A percentile compares a stretch with the other conserved stretches of the same genome.
Conservation (phyloP, 2,888 invertebrate species). For the Margaritifera margaritifera region DNA sequence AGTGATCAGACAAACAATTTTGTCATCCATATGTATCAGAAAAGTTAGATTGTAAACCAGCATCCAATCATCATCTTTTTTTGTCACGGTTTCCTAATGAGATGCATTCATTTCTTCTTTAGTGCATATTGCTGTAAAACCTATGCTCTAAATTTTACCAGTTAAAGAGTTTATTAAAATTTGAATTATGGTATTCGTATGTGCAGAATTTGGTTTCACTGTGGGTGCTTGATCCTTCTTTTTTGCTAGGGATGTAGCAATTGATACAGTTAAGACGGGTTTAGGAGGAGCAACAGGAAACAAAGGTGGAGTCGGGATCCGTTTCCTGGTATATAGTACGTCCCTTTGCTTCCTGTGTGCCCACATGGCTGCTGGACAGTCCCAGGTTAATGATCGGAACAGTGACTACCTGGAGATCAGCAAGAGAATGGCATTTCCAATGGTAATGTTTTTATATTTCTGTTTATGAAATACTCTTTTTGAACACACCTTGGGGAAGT, state of each 20-base stretch:
- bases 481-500: not conserved
- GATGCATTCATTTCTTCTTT: no score
- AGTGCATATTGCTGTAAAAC: not conserved
- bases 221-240: not conserved
- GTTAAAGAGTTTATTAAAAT: not conserved
- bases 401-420: constrained; percentile 97
- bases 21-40: no score
- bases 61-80: no score
- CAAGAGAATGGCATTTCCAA: constrained; percentile 79
- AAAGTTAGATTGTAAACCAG: no score
- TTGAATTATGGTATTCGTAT: no score
- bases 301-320: constrained; percentile 95
- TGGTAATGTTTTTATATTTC: constrained; percentile 55
- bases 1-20: no score
- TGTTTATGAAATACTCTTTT: not conserved
- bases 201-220: no score
- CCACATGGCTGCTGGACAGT: constrained; percentile 99
- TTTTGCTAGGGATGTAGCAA: constrained; percentile 85
- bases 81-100: no score
- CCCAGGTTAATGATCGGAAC: constrained; percentile 94
- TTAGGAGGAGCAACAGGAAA: constrained; percentile 98
- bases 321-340: constrained; percentile 92
- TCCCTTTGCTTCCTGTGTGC: constrained; percentile 98
- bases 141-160: not conserved
- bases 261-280: constrained; percentile 98